Percentiles rank a stretch among this genome's conserved stretches.
phyloP scores from a whole-genome alignment of 2,113 vertebrate genomes.

The Podarcis cretensis region DNA sequence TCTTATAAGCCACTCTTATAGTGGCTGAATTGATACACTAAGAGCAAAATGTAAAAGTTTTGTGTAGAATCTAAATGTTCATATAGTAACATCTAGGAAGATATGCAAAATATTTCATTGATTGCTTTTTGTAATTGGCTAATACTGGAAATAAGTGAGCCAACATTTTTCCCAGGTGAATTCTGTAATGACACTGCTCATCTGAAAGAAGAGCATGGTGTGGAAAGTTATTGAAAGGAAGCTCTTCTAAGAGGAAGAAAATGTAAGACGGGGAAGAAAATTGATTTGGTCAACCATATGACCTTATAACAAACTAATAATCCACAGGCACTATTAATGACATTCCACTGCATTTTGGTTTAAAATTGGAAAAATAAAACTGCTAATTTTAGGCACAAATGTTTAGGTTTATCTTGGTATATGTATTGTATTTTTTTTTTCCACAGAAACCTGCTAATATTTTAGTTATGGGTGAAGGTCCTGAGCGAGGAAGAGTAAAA shows the following conservation, averaged over 20 bases:
- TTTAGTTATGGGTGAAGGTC: constrained; percentile 99
- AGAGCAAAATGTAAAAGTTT: neutral
- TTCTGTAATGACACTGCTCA: rapidly evolving
- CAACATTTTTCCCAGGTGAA: neutral
- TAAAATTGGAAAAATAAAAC: constrained; percentile 72
- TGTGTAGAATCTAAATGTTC: neutral
- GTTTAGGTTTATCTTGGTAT: constrained; percentile 75
- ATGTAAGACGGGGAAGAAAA: constrained; percentile 3
- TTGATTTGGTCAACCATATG: constrained; percentile 48
- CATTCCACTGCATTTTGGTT: constrained; percentile 64
- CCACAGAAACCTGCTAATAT: constrained; percentile 99
- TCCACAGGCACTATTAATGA: constrained; percentile 42
- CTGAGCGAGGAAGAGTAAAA: constrained; percentile 99
- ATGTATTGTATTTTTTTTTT: constrained; percentile 82
- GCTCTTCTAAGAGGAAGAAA: neutral
- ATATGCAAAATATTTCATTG: neutral
- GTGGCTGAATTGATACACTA: neutral
- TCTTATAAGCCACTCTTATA: too few relatives aligned
- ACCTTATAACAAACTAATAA: constrained; percentile 39
- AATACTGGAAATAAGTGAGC: neutral
- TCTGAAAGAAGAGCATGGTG: constrained; percentile 3
- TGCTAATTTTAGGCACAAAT: constrained; percentile 70
- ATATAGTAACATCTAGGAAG: neutral
- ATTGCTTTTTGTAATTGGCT: neutral
- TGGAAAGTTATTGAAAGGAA: constrained; percentile 12